These are phyloP conservation scores for Dysmachus trigonus DNA, from an alignment of 2,888 invertebrate genomes.

Conservation along the genomic window DNA sequence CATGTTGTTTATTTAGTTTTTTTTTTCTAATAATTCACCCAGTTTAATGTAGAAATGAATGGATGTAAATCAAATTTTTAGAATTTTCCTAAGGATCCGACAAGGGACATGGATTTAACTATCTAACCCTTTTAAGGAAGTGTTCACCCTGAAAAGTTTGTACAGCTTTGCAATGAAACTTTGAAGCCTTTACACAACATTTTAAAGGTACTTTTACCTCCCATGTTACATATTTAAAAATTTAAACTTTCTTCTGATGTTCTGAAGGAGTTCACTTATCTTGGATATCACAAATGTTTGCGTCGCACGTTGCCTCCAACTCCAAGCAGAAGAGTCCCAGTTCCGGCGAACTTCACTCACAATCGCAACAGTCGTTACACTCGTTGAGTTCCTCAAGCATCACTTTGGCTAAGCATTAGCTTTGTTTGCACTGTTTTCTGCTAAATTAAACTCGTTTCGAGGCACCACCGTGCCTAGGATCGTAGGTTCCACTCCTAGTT, in stretches of 20 bases:
- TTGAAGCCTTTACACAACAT: background rate
- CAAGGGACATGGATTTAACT: background rate
- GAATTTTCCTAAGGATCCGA: background rate
- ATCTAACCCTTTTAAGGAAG: background rate
- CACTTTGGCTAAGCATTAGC: background rate
- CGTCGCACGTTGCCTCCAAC: background rate
- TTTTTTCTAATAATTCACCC: background rate
- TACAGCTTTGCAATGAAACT: background rate
- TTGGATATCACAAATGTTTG: conserved; percentile 5
- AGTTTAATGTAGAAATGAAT: background rate
- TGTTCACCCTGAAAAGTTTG: conserved; percentile 1
- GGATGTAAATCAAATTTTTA: background rate
- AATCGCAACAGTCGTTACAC: background rate
- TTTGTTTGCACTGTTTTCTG: conserved; percentile 22
- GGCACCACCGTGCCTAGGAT: background rate
- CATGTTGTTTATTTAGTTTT: background rate
- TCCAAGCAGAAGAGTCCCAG: background rate
- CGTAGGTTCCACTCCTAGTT: background rate
- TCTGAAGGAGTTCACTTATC: background rate
- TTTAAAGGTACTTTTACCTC: background rate
- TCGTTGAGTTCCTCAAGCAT: background rate
- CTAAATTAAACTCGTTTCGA: conserved; percentile 28
- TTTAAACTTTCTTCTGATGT: background rate
- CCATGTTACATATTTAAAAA: background rate
- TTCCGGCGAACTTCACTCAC: background rate